Evolutionary conservation across 2,113 vertebrate species (phyloP).

Genomic region (Equus przewalskii): DNA sequence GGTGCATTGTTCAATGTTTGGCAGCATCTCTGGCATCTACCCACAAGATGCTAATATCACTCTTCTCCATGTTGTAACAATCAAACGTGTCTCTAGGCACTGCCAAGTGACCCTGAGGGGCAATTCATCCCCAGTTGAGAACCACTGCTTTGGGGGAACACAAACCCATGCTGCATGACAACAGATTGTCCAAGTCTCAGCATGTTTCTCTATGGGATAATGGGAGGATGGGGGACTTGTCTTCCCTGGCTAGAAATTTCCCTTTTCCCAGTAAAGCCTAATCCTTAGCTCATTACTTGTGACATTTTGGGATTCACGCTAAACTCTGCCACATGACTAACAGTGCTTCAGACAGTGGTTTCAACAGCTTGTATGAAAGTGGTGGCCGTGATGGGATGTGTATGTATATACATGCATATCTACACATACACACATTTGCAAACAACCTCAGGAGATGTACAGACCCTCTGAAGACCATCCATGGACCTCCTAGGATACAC

Average conservation of each 20-base stretch:
- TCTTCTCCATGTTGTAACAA: neutral
- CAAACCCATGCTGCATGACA: neutral
- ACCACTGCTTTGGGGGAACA: neutral
- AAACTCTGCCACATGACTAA: neutral
- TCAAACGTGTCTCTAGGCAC: conserved; percentile 11
- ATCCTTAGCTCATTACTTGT: neutral
- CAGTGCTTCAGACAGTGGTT: neutral
- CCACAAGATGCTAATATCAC: neutral
- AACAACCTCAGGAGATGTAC: neutral
- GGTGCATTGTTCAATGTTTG: neutral
- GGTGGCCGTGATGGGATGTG: neutral
- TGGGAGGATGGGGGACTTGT: neutral
- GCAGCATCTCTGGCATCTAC: neutral
- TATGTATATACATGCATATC: neutral
- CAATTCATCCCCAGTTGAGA: neutral
- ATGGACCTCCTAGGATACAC: neutral
- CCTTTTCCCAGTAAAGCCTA: neutral
- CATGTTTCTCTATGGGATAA: neutral
- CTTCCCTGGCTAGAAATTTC: conserved; percentile 14
- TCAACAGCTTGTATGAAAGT: neutral
- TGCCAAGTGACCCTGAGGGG: neutral
- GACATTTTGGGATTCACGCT: neutral
- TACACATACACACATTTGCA: neutral
- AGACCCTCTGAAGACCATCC: neutral
- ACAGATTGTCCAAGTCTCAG: neutral